Evolutionary conservation across 2,888 invertebrate genomes (phyloP), one percentile per base, ranked within the genome.

Genomic region (Hypercompe scribonia): DNA sequence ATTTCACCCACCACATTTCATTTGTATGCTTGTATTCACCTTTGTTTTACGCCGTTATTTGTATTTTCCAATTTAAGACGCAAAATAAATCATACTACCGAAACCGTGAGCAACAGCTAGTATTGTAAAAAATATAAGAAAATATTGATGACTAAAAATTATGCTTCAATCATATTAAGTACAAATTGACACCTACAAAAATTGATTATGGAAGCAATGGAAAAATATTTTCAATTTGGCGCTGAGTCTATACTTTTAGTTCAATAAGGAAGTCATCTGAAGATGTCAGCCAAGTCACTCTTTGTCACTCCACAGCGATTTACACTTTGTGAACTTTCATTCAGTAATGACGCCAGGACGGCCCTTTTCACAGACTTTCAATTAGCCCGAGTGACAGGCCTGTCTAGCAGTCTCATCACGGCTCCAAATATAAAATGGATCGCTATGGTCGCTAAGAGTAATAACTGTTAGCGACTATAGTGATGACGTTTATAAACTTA

Each of bases 281-380:
- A 73, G 75, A 74, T 76, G 76, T 70, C 76, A 78, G 65, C 28
- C 68, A 33, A 67, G 65, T 65, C 73, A 63, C 68, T 78, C 78
- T 79, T 80, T 81, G 76, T 80, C 80, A 84, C 75, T 70, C 63
- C 54, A 31, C 50, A 63, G 46, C 67, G 63, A 58, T 70, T 73
- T 71, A 74, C 76, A 67, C 73, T 76, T 75, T 68, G 71, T 75
- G 78, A 85, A 83, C 73, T 85, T 85, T 79, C 82, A 80, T 81
- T 74, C 61, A 39, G 73, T 78, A 78, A 81, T 78, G 85, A 81
- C 78, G 80, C 78, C 77, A 78, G 21, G 73, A 50, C 73, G 80
- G 65, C 81, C 81, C 83, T 83, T 84, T 83, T 84, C 80, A 84
- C 69, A 50, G 77, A 76, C 75, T 83, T 83, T 84, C 83, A 83